Evolutionary conservation across 2,888 invertebrate species (phyloP).

Genomic region (Balanococcus diminutus): DNA sequence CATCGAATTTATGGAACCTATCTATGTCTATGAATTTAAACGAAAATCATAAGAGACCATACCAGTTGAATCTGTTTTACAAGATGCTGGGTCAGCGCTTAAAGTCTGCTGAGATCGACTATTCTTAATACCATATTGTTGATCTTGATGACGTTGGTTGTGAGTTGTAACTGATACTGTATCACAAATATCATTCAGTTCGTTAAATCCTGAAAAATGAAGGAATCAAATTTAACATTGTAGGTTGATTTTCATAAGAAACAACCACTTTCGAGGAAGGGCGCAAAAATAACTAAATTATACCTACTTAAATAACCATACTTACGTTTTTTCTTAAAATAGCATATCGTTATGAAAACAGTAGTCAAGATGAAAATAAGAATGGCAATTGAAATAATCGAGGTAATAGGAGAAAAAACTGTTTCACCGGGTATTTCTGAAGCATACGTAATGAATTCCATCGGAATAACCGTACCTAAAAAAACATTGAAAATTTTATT

Average conservation of each 20-base stretch:
- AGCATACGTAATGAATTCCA: conserved; percentile 51
- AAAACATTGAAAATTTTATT: not conserved
- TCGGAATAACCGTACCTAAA: conserved; percentile 51
- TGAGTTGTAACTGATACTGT: conserved; percentile 68
- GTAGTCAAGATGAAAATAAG: conserved; percentile 48
- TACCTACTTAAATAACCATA: not conserved
- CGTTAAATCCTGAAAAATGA: conserved; percentile 16
- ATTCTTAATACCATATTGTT: conserved; percentile 75
- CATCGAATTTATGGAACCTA: not conserved
- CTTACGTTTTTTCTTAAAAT: conserved; percentile 52
- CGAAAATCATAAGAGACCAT: not conserved
- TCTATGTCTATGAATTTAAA: not conserved
- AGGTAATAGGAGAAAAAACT: conserved; percentile 51
- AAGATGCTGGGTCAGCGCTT: conserved; percentile 67
- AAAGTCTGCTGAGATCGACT: conserved; percentile 63
- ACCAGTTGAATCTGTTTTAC: conserved; percentile 62
- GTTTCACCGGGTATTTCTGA: conserved; percentile 47
- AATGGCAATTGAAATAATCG: conserved; percentile 50
- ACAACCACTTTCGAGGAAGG: too few species aligned
- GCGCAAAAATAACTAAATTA: not conserved
- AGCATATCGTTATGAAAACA: conserved; percentile 50
- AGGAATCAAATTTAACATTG: not conserved
- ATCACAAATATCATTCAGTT: conserved; percentile 51
- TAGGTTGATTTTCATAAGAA: too few species aligned
- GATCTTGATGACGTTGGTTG: conserved; percentile 80